Percentiles rank a stretch among this genome's conserved stretches.
Evolutionary conservation across 2,797 vertebrate species (phyloP).

Genomic region (Taenioides sp.): DNA sequence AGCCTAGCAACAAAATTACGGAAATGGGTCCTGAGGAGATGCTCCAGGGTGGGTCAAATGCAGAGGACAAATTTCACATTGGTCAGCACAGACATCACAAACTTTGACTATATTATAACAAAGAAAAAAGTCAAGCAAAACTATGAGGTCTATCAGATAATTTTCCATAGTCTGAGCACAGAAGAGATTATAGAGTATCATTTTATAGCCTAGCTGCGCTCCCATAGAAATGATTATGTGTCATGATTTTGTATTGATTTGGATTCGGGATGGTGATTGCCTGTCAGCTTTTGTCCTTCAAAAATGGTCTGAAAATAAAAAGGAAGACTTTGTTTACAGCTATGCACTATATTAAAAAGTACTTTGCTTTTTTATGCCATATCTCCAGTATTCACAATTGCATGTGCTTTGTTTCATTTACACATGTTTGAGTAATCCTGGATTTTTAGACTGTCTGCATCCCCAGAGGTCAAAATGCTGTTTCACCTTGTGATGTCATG

Average conservation of each 20-base stretch:
- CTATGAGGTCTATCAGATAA: slow-evolving; percentile 46
- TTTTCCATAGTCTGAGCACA: slow-evolving; percentile 38
- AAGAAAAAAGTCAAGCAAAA: slow-evolving; percentile 22
- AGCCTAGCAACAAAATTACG: too few species aligned
- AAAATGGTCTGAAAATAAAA: slow-evolving; percentile 22
- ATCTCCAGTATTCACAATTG: not conserved
- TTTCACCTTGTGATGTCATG: too few species aligned
- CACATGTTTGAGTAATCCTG: too few species aligned
- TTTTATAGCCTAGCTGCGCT: slow-evolving; percentile 52
- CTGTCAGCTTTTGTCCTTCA: slow-evolving; percentile 42
- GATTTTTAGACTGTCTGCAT: too few species aligned
- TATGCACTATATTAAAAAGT: not conserved
- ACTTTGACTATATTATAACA: not conserved
- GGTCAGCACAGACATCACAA: not conserved
- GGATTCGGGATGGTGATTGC: slow-evolving; percentile 58
- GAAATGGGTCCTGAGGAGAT: too few species aligned
- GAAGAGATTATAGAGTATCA: slow-evolving; percentile 54
- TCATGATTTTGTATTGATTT: slow-evolving; percentile 67
- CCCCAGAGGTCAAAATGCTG: too few species aligned
- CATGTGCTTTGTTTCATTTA: too few species aligned
- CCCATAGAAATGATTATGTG: slow-evolving; percentile 47
- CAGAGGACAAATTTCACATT: too few species aligned
- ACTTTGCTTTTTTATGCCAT: not conserved
- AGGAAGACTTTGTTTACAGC: slow-evolving; percentile 27
- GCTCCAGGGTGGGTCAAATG: too few species aligned